phyloP scores from a whole-genome alignment of 2,113 vertebrate genomes.

The Argyrosomus japonicus region DNA sequence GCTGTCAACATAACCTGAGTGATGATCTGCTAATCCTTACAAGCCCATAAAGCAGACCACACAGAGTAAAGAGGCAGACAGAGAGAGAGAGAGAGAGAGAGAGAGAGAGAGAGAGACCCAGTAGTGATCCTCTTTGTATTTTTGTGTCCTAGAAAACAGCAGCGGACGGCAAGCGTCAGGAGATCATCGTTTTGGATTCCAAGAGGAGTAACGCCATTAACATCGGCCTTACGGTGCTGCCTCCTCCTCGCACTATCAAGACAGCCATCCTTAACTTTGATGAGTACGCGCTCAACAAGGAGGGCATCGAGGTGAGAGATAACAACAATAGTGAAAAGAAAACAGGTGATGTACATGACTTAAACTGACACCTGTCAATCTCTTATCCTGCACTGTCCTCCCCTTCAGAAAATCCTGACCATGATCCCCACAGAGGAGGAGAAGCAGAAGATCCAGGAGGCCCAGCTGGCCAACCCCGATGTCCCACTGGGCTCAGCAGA shows the following conservation, averaged over 20 bases:
- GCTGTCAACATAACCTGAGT: constrained; percentile 31
- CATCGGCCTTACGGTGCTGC: constrained; percentile 96
- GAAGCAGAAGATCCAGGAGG: constrained; percentile 97
- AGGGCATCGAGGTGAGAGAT: constrained; percentile 95
- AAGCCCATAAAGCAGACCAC: constrained; percentile 54
- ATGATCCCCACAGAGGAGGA: constrained; percentile 97
- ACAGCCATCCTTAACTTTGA: constrained; percentile 98
- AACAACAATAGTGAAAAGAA: not conserved
- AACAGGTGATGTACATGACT: not conserved
- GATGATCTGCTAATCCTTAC: constrained; percentile 47
- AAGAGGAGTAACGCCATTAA: constrained; percentile 98
- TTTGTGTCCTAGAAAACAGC: constrained; percentile 89
- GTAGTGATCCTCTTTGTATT: constrained; percentile 25
- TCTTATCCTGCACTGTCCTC: not conserved
- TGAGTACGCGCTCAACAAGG: constrained; percentile 98
- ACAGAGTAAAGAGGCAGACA: not conserved
- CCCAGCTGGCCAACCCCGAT: constrained; percentile 93
- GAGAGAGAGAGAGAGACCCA: not conserved
- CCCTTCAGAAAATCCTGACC: constrained; percentile 93
- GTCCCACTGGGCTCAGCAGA: constrained; percentile 93
- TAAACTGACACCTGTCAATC: not conserved
- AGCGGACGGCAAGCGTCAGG: constrained; percentile 94
- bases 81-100: constrained; percentile 5
- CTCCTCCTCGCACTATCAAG: constrained; percentile 97
- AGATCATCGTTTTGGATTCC: constrained; percentile 96